Base-by-base conservation (phyloP, 2,888 invertebrate genomes). In the Branchellion lobata region DNA sequence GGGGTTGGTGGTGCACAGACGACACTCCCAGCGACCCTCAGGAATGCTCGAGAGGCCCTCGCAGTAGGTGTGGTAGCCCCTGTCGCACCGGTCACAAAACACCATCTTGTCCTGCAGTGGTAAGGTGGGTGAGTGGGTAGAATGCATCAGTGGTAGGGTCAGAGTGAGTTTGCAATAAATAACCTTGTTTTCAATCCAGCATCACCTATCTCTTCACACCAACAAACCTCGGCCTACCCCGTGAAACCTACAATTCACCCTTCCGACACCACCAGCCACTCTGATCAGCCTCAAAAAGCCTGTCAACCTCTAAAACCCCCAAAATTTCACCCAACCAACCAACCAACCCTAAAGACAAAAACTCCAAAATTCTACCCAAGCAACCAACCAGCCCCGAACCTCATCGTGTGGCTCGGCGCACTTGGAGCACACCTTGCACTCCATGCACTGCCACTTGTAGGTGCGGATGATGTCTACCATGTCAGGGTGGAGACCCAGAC, bases 401-500 rank as follows among this genome's bases (percentile, higher is more conserved):
- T 93, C 93, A 87, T 93, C 92, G 83, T 92, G 92, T 51, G 92
- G 92, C 86, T 92, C 92, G 84, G 91, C 91, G 88, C 96, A 96
- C 83, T 92, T 91, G 53, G 92, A 91, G 89, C 96, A 96, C 74
- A 92, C 91, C 90, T 96, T 96, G 88, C 96, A 96, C 84, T 94
- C 94, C 84, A 93, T 93, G 87, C 96, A 96, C 88, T 94, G 94
- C 96, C 96, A 96, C 85, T 92, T 90, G 88, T 96, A 96, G 83
- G 86, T 86, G 85, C 92, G 92, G 82, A 94, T 93, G 84, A 93
- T 92, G 82, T 91, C 91, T 82, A 93, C 91, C 91, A 95, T 94
- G 85, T 93, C 92, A 51, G 93, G 92, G 36, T 92, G 91, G 87
- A 96, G 91, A 84, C 94, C 94, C 86, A 94, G 90, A 89, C 96